Base-by-base conservation (phyloP, 2,797 vertebrate genomes). In the Brachyalestes nurse region DNA sequence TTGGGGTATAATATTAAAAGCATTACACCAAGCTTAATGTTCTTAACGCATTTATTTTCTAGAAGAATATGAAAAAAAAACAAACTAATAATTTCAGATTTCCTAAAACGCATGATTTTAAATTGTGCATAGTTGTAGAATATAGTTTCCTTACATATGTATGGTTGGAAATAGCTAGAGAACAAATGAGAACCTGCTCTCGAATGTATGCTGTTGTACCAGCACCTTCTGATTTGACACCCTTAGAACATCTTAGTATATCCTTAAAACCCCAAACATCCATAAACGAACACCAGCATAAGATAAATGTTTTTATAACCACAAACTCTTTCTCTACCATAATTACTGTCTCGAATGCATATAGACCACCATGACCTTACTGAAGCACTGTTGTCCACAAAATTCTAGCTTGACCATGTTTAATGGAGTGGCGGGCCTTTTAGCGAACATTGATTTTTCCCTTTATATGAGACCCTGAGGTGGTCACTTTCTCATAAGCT, bases 381-480 rank as follows among this genome's bases (percentile, higher is more conserved):
- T n/a, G 17, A 40, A 42, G 38, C 34, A 16, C 61, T 75, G 19
- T 23, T 21, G 51, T 40, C 25, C 67, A 53, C 73, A 62, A 51
- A 55, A 28, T 12, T 74, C 67, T 66, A 38, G 60, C 23, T 72
- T 65, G 67, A 14, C 62, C 79, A 34, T 65, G 47, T 77, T 38
- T 14, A 17, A 10, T 45, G 49, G 45, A 57, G 23, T 53, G 81
- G 79, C 82, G 72, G 62, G 76, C 77, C 70, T 84, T 82, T 80
- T 74, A 79, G 62, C 23, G n/a, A 79, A n/a, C 51, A 79, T 78
- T 28, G 72, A 6, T 62, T 72, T 53, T 70, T 62, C 38, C 17
- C 64, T 57, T 42, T 42, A 6, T n/a, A 19, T 65, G 60, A 65
- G 45, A 60, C 72, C 58, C 55, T 38, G 51, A 42, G 70, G 42